Evolutionary conservation across 2,113 vertebrate genomes (phyloP).

Genomic region (Megaleporinus macrocephalus): DNA sequence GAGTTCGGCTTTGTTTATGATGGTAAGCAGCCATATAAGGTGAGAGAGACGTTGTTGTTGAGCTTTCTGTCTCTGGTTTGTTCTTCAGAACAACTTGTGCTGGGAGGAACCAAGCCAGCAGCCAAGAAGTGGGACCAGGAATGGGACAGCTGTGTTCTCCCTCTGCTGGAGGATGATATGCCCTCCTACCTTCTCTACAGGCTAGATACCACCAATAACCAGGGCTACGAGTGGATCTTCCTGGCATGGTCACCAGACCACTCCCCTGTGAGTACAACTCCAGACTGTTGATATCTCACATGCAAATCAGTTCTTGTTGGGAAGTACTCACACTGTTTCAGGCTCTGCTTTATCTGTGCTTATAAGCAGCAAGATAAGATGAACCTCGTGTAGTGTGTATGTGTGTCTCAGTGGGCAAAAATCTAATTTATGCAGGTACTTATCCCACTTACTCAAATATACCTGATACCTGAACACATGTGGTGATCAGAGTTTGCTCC

Average conservation of each 20-base stretch:
- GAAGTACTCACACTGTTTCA: neutral
- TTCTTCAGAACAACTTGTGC: constrained; percentile 81
- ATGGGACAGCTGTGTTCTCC: constrained; percentile 83
- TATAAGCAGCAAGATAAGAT: neutral
- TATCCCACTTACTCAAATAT: too few species aligned
- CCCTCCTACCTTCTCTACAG: constrained; percentile 88
- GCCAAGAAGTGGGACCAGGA: constrained; percentile 84
- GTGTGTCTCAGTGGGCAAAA: too few species aligned
- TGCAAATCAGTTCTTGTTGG: neutral
- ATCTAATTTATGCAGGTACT: too few species aligned
- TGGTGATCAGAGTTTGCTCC: too few species aligned
- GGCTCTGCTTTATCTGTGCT: neutral
- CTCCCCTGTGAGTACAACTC: constrained; percentile 82
- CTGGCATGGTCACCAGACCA: constrained; percentile 90
- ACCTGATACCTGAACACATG: too few species aligned
- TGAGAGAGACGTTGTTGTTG: neutral
- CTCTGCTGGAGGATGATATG: constrained; percentile 85
- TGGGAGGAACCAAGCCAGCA: constrained; percentile 76
- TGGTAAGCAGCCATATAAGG: neutral
- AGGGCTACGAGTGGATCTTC: constrained; percentile 90
- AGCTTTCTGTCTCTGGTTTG: constrained; percentile 4
- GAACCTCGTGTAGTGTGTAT: too few species aligned
- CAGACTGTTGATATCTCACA: neutral
- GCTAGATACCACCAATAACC: constrained; percentile 88
- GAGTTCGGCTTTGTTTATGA: neutral